Conservation (phyloP, 2,888 invertebrate genomes). For the Hypercompe scribonia region DNA sequence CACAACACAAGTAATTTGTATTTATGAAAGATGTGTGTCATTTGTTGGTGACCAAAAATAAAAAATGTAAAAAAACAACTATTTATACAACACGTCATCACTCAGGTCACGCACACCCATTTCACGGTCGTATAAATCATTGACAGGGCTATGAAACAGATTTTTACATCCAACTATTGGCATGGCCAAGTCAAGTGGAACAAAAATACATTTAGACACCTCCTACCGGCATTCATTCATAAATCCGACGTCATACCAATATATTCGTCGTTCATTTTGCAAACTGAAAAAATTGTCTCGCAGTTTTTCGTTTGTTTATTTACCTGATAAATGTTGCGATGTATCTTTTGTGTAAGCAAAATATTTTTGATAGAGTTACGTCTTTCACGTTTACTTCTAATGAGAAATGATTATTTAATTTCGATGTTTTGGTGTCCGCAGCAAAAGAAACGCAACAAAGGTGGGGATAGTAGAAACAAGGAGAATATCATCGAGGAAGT, state of each 20-base stretch:
- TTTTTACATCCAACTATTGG: conserved; percentile 79
- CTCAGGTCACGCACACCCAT: conserved; percentile 59
- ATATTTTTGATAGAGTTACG: conserved; percentile 2
- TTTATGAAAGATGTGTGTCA: too few species aligned
- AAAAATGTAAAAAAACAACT: not conserved
- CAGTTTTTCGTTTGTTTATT: conserved; percentile 42
- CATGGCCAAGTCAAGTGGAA: conserved; percentile 78
- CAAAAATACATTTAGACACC: conserved; percentile 80
- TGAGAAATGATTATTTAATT: not conserved
- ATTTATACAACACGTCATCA: conserved; percentile 18
- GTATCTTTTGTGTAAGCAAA: conserved; percentile 71
- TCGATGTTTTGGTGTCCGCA: conserved; percentile 54
- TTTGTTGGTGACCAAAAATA: too few species aligned
- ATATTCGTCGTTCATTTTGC: conserved; percentile 60
- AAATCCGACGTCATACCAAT: conserved; percentile 68
- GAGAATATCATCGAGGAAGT: conserved; percentile 72
- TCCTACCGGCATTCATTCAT: conserved; percentile 78
- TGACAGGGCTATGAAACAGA: conserved; percentile 75
- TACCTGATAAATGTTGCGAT: conserved; percentile 65
- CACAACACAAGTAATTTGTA: too few species aligned
- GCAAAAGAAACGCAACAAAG: conserved; percentile 78
- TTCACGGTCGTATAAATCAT: conserved; percentile 77
- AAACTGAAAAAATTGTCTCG: conserved; percentile 65
- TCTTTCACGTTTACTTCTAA: not conserved
- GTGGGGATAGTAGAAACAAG: conserved; percentile 70